Evolutionary conservation across 2,888 invertebrate species (phyloP), one percentile per base, ranked within the genome.

Genomic region (Caenorhabditis wallacei): DNA sequence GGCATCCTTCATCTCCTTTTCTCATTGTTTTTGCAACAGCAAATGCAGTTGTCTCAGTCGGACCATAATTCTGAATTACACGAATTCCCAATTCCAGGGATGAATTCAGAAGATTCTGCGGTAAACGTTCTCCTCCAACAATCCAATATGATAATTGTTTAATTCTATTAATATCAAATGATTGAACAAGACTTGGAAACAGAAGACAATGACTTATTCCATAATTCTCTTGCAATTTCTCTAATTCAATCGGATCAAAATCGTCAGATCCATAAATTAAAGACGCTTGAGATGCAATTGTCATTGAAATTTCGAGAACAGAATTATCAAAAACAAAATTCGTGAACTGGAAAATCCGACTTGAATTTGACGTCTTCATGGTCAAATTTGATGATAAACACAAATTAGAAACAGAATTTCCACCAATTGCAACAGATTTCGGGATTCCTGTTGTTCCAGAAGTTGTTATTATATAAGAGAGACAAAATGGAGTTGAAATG

Each of bases 391-490:
- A 80, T 10, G 82, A 82, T 16, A 54, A 13, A 37, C 80, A 57
- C 56, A 89, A 74, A 64, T 90, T 90, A 8, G 78, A 63, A n/a
- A 90, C 57, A 13, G 86, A 85, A 7, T 66, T 5, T 0, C 86
- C 87, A 13, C 69, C 69, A 10, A 88, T 87, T 10, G 84, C 75
- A 1, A 90, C 89, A 0, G 85, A 86, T 81, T 91, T 91, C 4
- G 91, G 91, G 16, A 37, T 56, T 35, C 91, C 91, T 0, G 92
- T 91, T 0, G 91, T 88, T 24, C 91, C 91, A n/a, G 91, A 92
- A 8, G 91, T 91, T 68, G 87, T 82, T 43, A 91, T 90, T 2
- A 90, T 78, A 59, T 91, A 91, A 10, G 89, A 85, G 1, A 89
- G 59, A 57, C 88, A 84, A 18, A 64, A 24, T n/a, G 70, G 35